These are phyloP conservation scores for Sweltsa coloradensis DNA, from an alignment of 1,140 invertebrate species.

Conservation along the genomic window DNA sequence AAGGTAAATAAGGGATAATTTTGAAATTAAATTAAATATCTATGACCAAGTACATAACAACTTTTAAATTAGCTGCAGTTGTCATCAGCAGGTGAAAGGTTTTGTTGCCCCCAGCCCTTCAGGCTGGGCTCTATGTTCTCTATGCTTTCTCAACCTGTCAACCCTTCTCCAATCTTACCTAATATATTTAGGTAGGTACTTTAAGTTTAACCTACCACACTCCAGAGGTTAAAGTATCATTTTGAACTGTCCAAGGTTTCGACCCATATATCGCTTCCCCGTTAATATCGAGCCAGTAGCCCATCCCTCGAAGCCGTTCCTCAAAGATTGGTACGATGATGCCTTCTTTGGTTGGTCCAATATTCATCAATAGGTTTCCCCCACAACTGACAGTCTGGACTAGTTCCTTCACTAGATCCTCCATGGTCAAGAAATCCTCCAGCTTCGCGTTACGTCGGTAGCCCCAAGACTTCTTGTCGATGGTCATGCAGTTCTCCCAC, in stretches of 20 bases:
- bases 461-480: constrained; percentile 84
- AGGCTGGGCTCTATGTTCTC: too few relatives aligned
- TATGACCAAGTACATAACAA: too few relatives aligned
- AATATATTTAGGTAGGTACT: too few relatives aligned
- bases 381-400: constrained; percentile 75
- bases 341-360: constrained; percentile 84
- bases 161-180: too few relatives aligned
- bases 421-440: constrained; percentile 53
- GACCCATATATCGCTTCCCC: constrained; percentile 83
- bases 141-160: too few relatives aligned
- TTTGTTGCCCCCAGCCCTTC: too few relatives aligned
- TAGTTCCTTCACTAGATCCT: constrained; percentile 59
- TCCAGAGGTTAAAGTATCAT: constrained; percentile 55
- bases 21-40: too few relatives aligned
- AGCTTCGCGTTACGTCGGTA: constrained; percentile 62
- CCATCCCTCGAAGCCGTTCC: constrained; percentile 65
- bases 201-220: constrained; percentile 46
- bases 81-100: too few relatives aligned
- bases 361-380: constrained; percentile 79
- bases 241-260: constrained; percentile 65
- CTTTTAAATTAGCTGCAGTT: too few relatives aligned
- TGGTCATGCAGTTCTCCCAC: constrained; percentile 87
- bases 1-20: too few relatives aligned
- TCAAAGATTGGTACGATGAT: constrained; percentile 80
- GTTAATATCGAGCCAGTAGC: constrained; percentile 46